Evolutionary conservation across 2,888 invertebrate species (phyloP).

Genomic region (Cheilosia vulpina): DNA sequence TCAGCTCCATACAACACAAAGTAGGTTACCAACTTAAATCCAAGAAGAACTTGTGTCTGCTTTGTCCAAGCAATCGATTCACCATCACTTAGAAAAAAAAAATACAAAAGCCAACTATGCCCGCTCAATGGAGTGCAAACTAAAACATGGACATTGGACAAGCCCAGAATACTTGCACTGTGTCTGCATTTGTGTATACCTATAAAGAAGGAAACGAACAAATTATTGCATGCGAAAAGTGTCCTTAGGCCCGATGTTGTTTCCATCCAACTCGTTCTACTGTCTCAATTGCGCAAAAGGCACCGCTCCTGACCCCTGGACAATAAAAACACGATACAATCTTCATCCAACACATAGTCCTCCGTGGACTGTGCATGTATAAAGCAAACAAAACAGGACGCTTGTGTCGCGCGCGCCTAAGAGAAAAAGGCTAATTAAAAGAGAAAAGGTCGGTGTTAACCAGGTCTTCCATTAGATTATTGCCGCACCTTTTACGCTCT

Average conservation of each 20-base stretch:
- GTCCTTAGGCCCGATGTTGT: constrained; percentile 36
- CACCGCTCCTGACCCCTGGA: neutral
- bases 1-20: neutral
- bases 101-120: neutral
- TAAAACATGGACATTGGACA: constrained; percentile 17
- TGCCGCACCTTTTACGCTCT: constrained; percentile 35
- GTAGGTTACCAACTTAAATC: constrained; percentile 10
- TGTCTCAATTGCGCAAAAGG: constrained; percentile 20
- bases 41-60: neutral
- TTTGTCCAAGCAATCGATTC: constrained; percentile 9
- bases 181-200: neutral
- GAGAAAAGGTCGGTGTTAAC: constrained; percentile 1
- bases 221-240: constrained; percentile 47
- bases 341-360: neutral
- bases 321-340: constrained; percentile 19
- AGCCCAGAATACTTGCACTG: constrained; percentile 4
- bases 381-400: constrained; percentile 1
- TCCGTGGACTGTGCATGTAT: neutral
- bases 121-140: constrained; percentile 19
- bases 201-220: neutral
- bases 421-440: constrained; percentile 19
- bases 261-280: neutral
- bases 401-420: constrained; percentile 1
- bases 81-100: neutral
- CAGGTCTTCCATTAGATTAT: constrained; percentile 56